Evolutionary conservation across 2,888 invertebrate species (phyloP).

Genomic region (Laothoe populi): DNA sequence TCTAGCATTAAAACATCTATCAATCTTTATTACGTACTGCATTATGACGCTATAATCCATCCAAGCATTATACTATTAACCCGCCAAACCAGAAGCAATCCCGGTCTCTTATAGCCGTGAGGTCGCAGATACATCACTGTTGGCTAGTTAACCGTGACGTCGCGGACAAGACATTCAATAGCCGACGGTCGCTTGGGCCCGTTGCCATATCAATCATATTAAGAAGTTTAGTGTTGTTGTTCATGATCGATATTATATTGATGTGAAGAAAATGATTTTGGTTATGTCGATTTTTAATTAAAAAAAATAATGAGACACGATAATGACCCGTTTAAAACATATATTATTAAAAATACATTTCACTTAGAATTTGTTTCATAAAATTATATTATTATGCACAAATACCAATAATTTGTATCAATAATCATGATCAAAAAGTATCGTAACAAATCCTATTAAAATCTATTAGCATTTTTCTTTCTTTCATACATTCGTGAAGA

Average conservation of each 20-base stretch:
- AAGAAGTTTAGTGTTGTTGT: constrained; percentile 26
- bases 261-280: background rate
- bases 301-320: too few relatives aligned
- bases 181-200: constrained; percentile 41
- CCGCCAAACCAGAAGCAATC: background rate
- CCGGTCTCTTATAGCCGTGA: background rate
- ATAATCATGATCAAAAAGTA: too few relatives aligned
- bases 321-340: too few relatives aligned
- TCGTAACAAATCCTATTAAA: too few relatives aligned
- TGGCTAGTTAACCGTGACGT: constrained; percentile 22
- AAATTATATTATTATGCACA: too few relatives aligned
- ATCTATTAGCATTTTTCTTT: background rate
- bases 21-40: constrained; percentile 1
- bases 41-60: background rate
- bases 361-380: too few relatives aligned
- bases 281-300: background rate
- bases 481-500: background rate
- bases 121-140: constrained; percentile 21
- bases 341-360: too few relatives aligned
- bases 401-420: too few relatives aligned
- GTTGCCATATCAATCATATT: constrained; percentile 52
- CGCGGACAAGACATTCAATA: constrained; percentile 29
- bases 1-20: background rate
- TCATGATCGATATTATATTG: constrained; percentile 18
- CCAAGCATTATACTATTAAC: constrained; percentile 9